Evolutionary conservation across 2,797 vertebrate genomes (phyloP), one percentile per base, ranked within the genome.

Genomic region (Malacoctenus gilli): DNA sequence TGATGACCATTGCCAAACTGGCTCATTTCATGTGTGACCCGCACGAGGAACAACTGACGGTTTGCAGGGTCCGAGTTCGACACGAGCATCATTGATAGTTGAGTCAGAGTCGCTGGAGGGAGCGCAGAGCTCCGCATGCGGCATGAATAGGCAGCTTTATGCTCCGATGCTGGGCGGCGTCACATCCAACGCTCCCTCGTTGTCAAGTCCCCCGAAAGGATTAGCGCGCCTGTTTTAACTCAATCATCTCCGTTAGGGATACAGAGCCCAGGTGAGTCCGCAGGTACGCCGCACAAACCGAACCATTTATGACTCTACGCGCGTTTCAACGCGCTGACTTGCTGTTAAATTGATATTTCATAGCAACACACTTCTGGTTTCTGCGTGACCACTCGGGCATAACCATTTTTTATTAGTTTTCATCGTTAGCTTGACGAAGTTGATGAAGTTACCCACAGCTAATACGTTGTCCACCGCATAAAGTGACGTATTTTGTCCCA

Each of bases 101-200:
- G 18, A 59, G n/a, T n/a, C n/a, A 8, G 4, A 13, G 38, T 44
- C 85, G 46, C 79, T 82, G 85, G 83, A 77, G 72, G 83, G 78
- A 8, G 76, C 69, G 42, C 8, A 2, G 12, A 11, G n/a, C 40
- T 11, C n/a, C 21, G 6, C 3, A 11, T 11, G 14, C 18, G 11
- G 20, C 1, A 39, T 71, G 55, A 79, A 68, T 55, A 31, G 55
- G 36, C 32, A 10, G 22, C 59, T 68, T 72, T 59, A 68, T 74
- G 10, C 55, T 43, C 15, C n/a, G 19, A 50, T 38, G 5, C 39
- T 20, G 57, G 53, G 64, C 43, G 63, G 46, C 12, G 25, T 28
- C 9, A 28, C 5, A 21, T 57, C 36, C 8, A 25, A 38, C 41
- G 43, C 40, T 37, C 32, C 30, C 34, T 14, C 15, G 39, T 2